These are phyloP conservation scores for Drosophila dunni DNA, from an alignment of 1,140 invertebrate genomes.

Conservation along the genomic window DNA sequence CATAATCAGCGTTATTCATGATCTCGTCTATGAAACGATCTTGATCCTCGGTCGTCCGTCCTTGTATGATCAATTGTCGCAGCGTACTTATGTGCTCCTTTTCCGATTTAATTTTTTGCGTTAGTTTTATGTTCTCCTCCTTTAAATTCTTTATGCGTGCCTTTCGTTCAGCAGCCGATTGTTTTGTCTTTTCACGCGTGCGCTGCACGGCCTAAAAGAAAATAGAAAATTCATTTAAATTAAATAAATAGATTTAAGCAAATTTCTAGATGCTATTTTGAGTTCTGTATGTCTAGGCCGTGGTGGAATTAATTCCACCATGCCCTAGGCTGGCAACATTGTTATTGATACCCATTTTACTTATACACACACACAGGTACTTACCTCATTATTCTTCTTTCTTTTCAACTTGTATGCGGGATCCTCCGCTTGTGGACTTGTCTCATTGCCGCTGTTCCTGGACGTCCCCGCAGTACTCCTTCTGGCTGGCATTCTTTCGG, in stretches of 20 bases:
- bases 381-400: constrained; percentile 82
- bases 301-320: background rate
- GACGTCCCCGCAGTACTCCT: constrained; percentile 66
- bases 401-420: constrained; percentile 75
- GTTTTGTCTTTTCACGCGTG: constrained; percentile 75
- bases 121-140: constrained; percentile 59
- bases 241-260: constrained; percentile 6
- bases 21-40: constrained; percentile 66
- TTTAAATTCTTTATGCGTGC: constrained; percentile 69
- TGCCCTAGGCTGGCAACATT: constrained; percentile 63
- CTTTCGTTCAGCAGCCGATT: constrained; percentile 72
- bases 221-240: constrained; percentile 39
- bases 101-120: constrained; percentile 52
- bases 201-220: constrained; percentile 74
- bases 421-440: constrained; percentile 60
- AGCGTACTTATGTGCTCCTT: constrained; percentile 60
- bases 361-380: constrained; percentile 2
- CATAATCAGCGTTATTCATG: constrained; percentile 52
- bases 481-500: constrained; percentile 75
- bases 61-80: constrained; percentile 63
- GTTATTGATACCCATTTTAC: background rate
- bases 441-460: constrained; percentile 41
- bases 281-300: constrained; percentile 7
- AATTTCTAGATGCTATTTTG: constrained; percentile 57
- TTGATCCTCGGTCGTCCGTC: constrained; percentile 62